Conservation (phyloP, 1,140 invertebrate species). For the Copidosoma floridanum region DNA sequence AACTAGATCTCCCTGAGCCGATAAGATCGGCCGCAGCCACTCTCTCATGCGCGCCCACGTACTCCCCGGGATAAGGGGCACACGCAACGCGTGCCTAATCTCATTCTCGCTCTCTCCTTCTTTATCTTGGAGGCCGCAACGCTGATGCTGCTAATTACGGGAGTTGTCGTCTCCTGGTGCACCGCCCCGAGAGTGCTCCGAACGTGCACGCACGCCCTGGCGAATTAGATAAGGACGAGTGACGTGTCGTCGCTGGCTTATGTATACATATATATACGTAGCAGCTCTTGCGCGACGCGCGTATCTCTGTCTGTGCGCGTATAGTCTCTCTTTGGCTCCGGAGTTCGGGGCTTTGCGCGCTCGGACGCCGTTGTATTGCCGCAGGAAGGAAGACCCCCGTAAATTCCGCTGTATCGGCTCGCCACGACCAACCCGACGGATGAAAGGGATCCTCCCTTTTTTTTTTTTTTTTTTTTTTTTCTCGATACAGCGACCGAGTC, state of each 20-base stretch:
- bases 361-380: too few relatives aligned
- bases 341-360: too few relatives aligned
- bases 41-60: background rate
- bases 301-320: too few relatives aligned
- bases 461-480: background rate
- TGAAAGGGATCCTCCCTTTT: conserved; percentile 12
- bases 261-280: too few relatives aligned
- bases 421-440: background rate
- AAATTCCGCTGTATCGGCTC: conserved; percentile 5
- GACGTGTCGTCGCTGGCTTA: too few relatives aligned
- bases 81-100: conserved; percentile 24
- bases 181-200: too few relatives aligned
- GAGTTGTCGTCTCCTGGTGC: too few relatives aligned
- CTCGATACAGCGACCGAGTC: too few relatives aligned
- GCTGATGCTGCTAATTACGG: conserved; percentile 27
- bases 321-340: too few relatives aligned
- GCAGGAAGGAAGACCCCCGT: conserved; percentile 2
- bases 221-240: too few relatives aligned
- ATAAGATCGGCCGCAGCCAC: background rate
- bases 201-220: conserved; percentile 5
- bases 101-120: too few relatives aligned
- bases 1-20: background rate
- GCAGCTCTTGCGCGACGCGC: too few relatives aligned
- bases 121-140: conserved; percentile 1
- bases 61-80: background rate